phyloP scores from a whole-genome alignment of 1,140 invertebrate genomes.

The Platyura marginata region DNA sequence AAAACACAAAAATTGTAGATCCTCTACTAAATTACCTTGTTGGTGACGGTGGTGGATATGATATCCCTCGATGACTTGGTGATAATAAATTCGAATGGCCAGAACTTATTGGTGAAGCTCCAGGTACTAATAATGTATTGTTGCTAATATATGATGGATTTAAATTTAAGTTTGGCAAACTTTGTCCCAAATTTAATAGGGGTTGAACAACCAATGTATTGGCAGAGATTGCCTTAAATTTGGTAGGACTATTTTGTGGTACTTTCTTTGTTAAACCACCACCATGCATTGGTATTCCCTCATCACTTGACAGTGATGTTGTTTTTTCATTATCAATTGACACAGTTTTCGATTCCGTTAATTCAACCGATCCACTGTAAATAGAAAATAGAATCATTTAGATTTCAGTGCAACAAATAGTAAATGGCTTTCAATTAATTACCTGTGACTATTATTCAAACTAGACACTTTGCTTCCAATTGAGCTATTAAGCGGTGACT shows the following conservation, averaged over 20 bases:
- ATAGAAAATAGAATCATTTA: background rate
- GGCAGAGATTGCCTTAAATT: constrained; percentile 21
- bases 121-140: constrained; percentile 31
- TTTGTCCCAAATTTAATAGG: constrained; percentile 44
- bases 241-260: background rate
- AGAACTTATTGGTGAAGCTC: constrained; percentile 25
- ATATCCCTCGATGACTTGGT: constrained; percentile 41
- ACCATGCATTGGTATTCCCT: constrained; percentile 13
- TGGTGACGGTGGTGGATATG: constrained; percentile 58
- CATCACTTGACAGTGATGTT: constrained; percentile 31
- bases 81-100: constrained; percentile 29
- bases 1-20: no score
- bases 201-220: constrained; percentile 61
- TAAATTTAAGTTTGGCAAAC: constrained; percentile 43
- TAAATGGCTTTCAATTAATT: constrained; percentile 18
- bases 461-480: constrained; percentile 34
- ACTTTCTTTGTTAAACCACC: constrained; percentile 1
- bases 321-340: constrained; percentile 32
- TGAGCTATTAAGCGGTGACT: constrained; percentile 21
- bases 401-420: background rate
- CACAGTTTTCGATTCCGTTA: constrained; percentile 38
- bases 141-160: constrained; percentile 16
- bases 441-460: constrained; percentile 37
- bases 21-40: no score
- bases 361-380: constrained; percentile 50